These are phyloP conservation scores for Coenonympha arcania DNA, from an alignment of 2,888 invertebrate species.

Conservation along the genomic window DNA sequence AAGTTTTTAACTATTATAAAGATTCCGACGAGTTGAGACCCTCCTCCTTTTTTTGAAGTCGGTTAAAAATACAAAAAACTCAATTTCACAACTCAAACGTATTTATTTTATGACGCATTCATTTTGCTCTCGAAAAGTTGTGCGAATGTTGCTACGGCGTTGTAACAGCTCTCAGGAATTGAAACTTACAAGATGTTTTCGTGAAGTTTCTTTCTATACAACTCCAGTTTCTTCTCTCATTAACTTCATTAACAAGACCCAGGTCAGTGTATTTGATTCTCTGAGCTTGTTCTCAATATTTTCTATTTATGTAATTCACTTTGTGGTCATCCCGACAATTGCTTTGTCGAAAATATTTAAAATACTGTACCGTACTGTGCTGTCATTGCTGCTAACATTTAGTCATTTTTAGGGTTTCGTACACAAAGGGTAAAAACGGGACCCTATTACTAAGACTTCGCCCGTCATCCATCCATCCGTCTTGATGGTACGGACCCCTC, in stretches of 20 bases:
- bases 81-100: conserved; percentile 26
- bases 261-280: conserved; percentile 65
- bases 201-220: conserved; percentile 49
- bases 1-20: conserved; percentile 19
- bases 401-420: no score
- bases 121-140: conserved; percentile 44
- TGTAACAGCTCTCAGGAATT: conserved; percentile 53
- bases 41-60: no score
- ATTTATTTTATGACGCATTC: conserved; percentile 52
- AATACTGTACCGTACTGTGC: no score
- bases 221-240: conserved; percentile 61
- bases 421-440: no score
- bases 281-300: conserved; percentile 59
- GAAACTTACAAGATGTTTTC: conserved; percentile 58
- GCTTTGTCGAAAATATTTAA: conserved; percentile 64
- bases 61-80: conserved; percentile 21
- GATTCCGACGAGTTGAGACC: no score
- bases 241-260: conserved; percentile 68
- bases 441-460: no score
- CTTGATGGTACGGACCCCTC: no score
- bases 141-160: conserved; percentile 38
- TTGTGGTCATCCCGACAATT: conserved; percentile 53
- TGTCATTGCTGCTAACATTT: no score
- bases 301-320: conserved; percentile 60
- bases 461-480: no score